These are phyloP conservation scores for Drosophila emarginata DNA, from an alignment of 2,888 invertebrate genomes.

Conservation along the genomic window DNA sequence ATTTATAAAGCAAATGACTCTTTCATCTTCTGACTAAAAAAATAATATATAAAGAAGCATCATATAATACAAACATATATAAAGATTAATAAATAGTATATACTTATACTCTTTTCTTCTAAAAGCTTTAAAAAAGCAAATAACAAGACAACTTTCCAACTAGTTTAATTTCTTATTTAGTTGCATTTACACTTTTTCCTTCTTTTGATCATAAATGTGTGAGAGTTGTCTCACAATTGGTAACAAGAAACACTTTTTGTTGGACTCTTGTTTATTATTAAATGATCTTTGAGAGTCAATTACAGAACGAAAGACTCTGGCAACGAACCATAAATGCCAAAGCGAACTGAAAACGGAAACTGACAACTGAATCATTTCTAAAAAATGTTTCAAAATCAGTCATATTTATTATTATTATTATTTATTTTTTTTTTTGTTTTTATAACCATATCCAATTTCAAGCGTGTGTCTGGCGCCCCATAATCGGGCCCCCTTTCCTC, in stretches of 20 bases:
- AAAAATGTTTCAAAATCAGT: slow-evolving; percentile 49
- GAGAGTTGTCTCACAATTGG: background rate
- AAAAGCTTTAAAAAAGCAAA: background rate
- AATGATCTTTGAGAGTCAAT: slow-evolving; percentile 51
- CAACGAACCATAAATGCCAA: slow-evolving; percentile 54
- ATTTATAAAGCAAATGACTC: too few relatives aligned
- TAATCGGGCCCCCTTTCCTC: slow-evolving; percentile 13
- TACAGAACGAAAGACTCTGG: slow-evolving; percentile 70
- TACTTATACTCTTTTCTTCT: too few relatives aligned
- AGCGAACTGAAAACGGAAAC: slow-evolving; percentile 63
- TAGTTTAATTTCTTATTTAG: background rate
- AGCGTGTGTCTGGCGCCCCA: slow-evolving; percentile 40
- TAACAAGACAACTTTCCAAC: background rate
- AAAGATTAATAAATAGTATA: too few relatives aligned
- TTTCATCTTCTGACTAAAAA: too few relatives aligned
- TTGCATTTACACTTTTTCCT: background rate
- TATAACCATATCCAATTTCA: slow-evolving; percentile 71
- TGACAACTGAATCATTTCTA: slow-evolving; percentile 57
- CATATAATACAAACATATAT: too few relatives aligned
- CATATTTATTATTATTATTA: slow-evolving; percentile 42
- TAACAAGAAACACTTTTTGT: background rate
- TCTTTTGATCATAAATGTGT: background rate
- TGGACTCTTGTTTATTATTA: slow-evolving; percentile 42
- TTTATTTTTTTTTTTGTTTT: slow-evolving; percentile 42
- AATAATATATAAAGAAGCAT: too few relatives aligned